A percentile compares a stretch with the other conserved stretches of the same genome.
Evolutionary conservation across 1,140 invertebrate species (phyloP).

Genomic region (Xylocopa sonorina): DNA sequence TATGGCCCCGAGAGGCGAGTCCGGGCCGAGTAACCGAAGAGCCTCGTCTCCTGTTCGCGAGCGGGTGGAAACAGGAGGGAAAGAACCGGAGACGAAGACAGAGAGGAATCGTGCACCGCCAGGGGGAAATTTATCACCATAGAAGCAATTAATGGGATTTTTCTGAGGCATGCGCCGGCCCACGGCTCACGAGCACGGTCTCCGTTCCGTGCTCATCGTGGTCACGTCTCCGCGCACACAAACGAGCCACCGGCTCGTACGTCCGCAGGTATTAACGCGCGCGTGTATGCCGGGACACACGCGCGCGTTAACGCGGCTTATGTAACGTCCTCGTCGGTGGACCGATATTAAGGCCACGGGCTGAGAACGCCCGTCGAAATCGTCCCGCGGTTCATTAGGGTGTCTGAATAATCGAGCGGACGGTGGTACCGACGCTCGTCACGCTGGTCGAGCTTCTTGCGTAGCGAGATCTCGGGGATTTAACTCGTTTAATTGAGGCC

Average conservation of each 20-base stretch:
- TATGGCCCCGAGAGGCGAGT: slow-evolving; percentile 61
- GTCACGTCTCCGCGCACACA: slow-evolving; percentile 69
- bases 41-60: neutral
- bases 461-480: slow-evolving; percentile 21
- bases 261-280: neutral
- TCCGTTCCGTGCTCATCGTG: slow-evolving; percentile 72
- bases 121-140: slow-evolving; percentile 80
- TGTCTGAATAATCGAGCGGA: slow-evolving; percentile 53
- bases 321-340: slow-evolving; percentile 53
- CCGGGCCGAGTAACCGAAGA: neutral
- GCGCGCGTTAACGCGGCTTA: slow-evolving; percentile 32
- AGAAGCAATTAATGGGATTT: slow-evolving; percentile 81
- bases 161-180: slow-evolving; percentile 68
- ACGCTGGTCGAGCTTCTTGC: slow-evolving; percentile 53
- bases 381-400: slow-evolving; percentile 62
- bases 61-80: neutral
- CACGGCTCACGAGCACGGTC: slow-evolving; percentile 75
- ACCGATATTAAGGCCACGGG: slow-evolving; percentile 64
- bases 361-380: slow-evolving; percentile 65
- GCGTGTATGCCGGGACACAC: neutral
- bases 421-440: slow-evolving; percentile 24
- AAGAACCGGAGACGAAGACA: neutral
- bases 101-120: slow-evolving; percentile 76
- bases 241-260: neutral
- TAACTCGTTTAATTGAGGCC: slow-evolving; percentile 48